A percentile compares a stretch with the other conserved stretches of the same genome.
Evolutionary conservation across 2,113 vertebrate genomes (phyloP).

Genomic region (Melanostigma gelatinosum): DNA sequence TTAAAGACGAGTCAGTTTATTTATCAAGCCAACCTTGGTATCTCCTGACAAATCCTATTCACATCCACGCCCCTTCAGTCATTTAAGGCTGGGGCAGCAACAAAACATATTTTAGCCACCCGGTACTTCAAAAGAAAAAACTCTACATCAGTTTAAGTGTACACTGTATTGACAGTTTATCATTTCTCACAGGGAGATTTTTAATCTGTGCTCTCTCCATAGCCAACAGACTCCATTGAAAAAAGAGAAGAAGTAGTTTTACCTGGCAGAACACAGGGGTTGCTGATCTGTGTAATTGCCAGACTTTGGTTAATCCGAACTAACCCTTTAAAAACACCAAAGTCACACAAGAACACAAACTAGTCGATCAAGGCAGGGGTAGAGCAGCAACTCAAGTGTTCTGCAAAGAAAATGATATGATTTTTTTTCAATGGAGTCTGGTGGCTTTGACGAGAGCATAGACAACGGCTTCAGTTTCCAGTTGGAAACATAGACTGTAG

Average conservation of each 20-base stretch:
- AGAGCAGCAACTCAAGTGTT: neutral
- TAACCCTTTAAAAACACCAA: neutral
- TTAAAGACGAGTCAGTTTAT: neutral
- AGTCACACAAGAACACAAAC: neutral
- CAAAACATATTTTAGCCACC: neutral
- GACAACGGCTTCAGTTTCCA: neutral
- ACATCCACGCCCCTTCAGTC: neutral
- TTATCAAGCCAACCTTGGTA: neutral
- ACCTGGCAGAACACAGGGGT: neutral
- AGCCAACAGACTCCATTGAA: neutral
- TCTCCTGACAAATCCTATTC: neutral
- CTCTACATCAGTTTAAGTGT: neutral
- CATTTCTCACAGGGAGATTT: neutral
- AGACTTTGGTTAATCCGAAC: neutral
- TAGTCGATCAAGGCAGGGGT: neutral
- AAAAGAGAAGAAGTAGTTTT: neutral
- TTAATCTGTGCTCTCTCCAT: neutral
- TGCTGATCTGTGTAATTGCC: neutral
- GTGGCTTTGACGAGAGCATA: neutral
- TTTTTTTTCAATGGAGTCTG: neutral
- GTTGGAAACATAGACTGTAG: neutral
- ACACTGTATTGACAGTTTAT: neutral
- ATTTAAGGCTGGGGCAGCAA: neutral
- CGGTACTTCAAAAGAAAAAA: neutral
- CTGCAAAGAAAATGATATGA: neutral